phyloP scores from a whole-genome alignment of 2,113 vertebrate species.

The Lonchura striata region DNA sequence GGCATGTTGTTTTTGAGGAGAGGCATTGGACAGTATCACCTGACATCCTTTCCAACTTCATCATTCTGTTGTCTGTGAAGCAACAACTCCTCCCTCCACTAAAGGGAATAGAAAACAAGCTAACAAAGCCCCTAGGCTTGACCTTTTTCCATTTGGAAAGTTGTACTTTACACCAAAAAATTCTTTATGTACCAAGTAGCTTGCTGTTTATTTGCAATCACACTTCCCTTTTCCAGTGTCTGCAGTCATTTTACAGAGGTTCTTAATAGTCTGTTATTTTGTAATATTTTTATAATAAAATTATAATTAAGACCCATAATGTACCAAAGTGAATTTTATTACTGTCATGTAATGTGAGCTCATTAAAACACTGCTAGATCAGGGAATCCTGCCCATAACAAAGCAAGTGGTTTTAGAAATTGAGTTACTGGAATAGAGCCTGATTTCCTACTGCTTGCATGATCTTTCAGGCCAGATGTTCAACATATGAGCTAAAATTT shows the following conservation, averaged over 20 bases:
- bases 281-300: slow-evolving; percentile 48
- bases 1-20: background rate
- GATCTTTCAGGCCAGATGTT: background rate
- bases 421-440: background rate
- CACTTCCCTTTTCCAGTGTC: background rate
- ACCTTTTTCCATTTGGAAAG: background rate
- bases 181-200: background rate
- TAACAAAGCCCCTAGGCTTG: background rate
- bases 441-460: background rate
- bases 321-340: slow-evolving; percentile 19
- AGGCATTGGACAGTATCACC: background rate
- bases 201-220: background rate
- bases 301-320: background rate
- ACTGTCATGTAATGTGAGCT: background rate
- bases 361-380: slow-evolving; percentile 22
- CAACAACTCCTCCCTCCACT: background rate
- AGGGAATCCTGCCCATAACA: background rate
- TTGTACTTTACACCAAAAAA: background rate
- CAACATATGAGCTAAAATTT: background rate
- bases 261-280: background rate
- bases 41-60: background rate
- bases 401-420: slow-evolving; percentile 5
- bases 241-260: background rate
- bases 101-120: background rate
- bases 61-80: background rate